Evolutionary conservation across 2,888 invertebrate species (phyloP), one percentile per base, ranked within the genome.

Genomic region (Dorcus parallelipipedus): DNA sequence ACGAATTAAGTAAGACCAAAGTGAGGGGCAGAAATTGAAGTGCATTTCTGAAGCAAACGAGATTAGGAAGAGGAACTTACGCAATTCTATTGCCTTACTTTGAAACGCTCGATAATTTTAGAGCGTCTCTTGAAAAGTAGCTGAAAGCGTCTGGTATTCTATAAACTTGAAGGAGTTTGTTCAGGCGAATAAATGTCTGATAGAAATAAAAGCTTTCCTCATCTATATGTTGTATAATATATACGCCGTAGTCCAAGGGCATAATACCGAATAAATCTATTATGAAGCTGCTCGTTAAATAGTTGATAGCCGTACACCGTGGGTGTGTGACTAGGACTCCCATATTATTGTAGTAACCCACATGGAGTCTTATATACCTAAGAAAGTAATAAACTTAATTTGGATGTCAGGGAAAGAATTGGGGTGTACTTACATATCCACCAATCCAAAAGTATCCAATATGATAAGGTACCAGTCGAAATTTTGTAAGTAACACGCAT

Each of bases 131-230:
- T 10, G 53, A 54, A 39, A 63, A 68, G 49, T 62, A 63, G 9
- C 52, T 55, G 50, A 69, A 68, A 3, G 59, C 65, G 42, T 66
- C 65, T 2, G 64, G 61, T 17, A 69, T 51, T 39, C 69, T 62
- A 54, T 70, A 69, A n/a, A 65, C 40, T 39, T 67, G 68, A 20
- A 70, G 38, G 9, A 70, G 51, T 61, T 63, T 65, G 10, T 59
- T 59, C n/a, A 59, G 45, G 33, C 59, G 40, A 3, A 56, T 17
- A 23, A 49, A 59, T 3, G 49, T 14, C 49, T 59, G 59, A 17
- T 33, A 33, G 26, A 33, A 33, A 33, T 33, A 33, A 33, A 33
- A 33, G 26, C 1, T 33, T 3, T 3, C 6, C 1, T 33, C 26
- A 33, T 33, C 26, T 33, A 33, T 33, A 1, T 33, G 26, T 33